Conservation (phyloP, 2,888 invertebrate genomes). For the Theretra japonica region DNA sequence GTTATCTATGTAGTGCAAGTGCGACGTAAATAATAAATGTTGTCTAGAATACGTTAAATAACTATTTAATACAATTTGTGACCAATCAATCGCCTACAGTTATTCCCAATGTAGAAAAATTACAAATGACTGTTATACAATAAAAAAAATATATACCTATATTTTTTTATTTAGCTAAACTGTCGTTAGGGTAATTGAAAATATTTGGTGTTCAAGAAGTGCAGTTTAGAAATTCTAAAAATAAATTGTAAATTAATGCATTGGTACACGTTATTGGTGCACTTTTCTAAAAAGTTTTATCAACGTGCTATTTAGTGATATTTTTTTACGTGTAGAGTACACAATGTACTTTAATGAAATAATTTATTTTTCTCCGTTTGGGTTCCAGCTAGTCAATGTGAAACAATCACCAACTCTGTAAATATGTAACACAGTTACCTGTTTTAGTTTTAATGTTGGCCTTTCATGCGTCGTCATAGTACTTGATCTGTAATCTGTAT, state of each 20-base stretch:
- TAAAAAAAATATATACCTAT: constrained; percentile 58
- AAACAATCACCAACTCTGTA: constrained; percentile 18
- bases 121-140: constrained; percentile 77
- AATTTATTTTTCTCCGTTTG: background rate
- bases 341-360: background rate
- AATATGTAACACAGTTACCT: constrained; percentile 26
- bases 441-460: constrained; percentile 8
- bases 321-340: constrained; percentile 26
- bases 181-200: constrained; percentile 74
- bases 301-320: constrained; percentile 20
- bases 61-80: constrained; percentile 48
- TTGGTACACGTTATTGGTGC: constrained; percentile 63
- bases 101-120: constrained; percentile 67
- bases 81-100: constrained; percentile 71
- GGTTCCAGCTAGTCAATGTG: constrained; percentile 5
- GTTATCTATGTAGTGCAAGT: constrained; percentile 30
- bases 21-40: constrained; percentile 40
- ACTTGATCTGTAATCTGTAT: background rate
- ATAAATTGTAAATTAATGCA: constrained; percentile 53
- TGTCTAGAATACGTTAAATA: constrained; percentile 52
- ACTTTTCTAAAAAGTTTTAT: constrained; percentile 51
- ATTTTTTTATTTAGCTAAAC: constrained; percentile 83
- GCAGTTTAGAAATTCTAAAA: constrained; percentile 62
- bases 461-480: background rate
- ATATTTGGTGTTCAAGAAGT: constrained; percentile 79